Percentiles rank a stretch among this genome's conserved stretches.
Conservation (phyloP, 2,888 invertebrate species). For the Hymenopus coronatus region DNA sequence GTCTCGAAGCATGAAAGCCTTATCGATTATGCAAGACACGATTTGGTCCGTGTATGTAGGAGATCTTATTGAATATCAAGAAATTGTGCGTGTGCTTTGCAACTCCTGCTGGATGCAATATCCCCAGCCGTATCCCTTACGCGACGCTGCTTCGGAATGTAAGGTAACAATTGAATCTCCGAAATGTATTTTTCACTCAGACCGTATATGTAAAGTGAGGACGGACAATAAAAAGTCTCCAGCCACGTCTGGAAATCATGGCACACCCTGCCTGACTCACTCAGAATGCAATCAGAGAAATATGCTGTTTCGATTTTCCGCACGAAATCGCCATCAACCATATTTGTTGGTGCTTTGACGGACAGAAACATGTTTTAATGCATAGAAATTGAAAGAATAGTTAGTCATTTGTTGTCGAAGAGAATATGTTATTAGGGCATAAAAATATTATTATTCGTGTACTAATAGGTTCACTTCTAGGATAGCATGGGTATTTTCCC, state of each 20-base stretch:
- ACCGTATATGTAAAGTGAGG: neutral
- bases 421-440: no score
- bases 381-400: no score
- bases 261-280: neutral
- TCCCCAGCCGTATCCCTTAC: neutral
- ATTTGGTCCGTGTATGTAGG: neutral
- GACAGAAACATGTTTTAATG: no score
- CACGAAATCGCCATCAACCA: neutral
- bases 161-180: neutral
- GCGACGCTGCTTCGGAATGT: neutral
- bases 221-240: neutral
- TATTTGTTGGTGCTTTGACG: no score
- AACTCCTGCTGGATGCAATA: neutral
- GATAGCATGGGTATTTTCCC: no score
- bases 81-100: neutral
- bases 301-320: neutral
- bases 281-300: neutral
- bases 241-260: neutral
- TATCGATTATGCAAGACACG: neutral
- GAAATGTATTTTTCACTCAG: neutral
- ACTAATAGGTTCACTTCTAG: no score
- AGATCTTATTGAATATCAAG: neutral
- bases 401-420: no score
- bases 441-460: no score
- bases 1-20: neutral